Base-by-base conservation (phyloP, 35 echinoderm and acorn worm species). In the Apostichopus parvimensis region DNA sequence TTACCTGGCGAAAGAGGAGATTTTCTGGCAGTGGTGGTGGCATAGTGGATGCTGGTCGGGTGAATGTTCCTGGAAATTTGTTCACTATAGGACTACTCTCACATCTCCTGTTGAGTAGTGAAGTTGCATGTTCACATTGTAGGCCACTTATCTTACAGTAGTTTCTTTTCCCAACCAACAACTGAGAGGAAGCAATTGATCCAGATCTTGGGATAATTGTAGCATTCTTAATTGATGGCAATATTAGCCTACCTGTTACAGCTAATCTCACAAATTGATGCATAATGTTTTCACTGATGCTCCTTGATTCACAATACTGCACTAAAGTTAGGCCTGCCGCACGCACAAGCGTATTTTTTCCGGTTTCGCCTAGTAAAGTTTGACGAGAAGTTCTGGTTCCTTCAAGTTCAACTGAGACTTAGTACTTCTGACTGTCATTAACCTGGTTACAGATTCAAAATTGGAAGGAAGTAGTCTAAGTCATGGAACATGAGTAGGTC, bases 1-100 rank as follows among this genome's bases (percentile, higher is more conserved):
- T 88, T 73, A 88, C 86, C 26, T 88, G 86, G 21, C 86, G 60
- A 21, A 88, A 88, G 20, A 88, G 61, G 7, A 88, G 86, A 45
- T 88, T 88, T 72, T 88, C 86, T 52, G 86, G 86, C 61, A 88
- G n/a, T 88, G 86, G 86, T 72, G 86, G 86, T 60, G 81, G 81
- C 55, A 84, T 17, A 7, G 54, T 84, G 6, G 81, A 84, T 20
- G 57, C 81, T 58, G 53, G 57, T 22, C 81, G 13, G 5, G 53
- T 53, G 53, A 80, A 45, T 15, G 78, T 26, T 80, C 78, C 78
- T 80, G 10, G 28, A 17, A 73, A 7, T 13, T 7, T 18, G 71
- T 75, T 75, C n/a, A 22, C 13, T 22, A 6, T 14, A 75, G 6
- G 20, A 75, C n/a, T 13, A 18, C 71, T 75, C 6, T 75, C 14